phyloP scores from a whole-genome alignment of 1,140 invertebrate genomes.

The Megalopta genalis region DNA sequence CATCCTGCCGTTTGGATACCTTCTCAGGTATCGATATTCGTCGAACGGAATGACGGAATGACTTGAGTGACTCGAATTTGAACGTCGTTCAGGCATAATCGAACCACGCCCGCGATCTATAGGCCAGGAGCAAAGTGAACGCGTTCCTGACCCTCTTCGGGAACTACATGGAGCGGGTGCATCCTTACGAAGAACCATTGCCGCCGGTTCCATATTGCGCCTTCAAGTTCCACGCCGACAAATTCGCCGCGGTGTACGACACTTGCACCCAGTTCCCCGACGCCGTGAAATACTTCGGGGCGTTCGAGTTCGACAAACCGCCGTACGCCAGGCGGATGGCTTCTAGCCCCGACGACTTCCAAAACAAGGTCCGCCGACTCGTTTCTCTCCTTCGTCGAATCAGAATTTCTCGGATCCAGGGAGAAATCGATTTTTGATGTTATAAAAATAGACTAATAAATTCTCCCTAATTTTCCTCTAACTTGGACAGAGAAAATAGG shows the following conservation, averaged over 20 bases:
- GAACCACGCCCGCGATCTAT: background rate
- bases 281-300: constrained; percentile 68
- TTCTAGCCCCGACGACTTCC: constrained; percentile 64
- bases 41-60: too few relatives aligned
- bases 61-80: too few relatives aligned
- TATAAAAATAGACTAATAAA: too few relatives aligned
- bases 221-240: constrained; percentile 67
- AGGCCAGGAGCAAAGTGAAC: constrained; percentile 73
- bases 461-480: too few relatives aligned
- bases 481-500: too few relatives aligned
- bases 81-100: too few relatives aligned
- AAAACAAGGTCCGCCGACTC: constrained; percentile 60
- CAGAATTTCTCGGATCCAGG: too few relatives aligned
- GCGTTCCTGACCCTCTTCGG: constrained; percentile 67
- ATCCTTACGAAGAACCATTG: constrained; percentile 65
- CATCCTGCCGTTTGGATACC: constrained; percentile 66
- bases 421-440: too few relatives aligned
- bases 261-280: constrained; percentile 37
- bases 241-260: constrained; percentile 56
- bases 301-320: constrained; percentile 68
- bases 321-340: constrained; percentile 62
- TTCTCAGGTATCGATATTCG: constrained; percentile 50
- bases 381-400: too few relatives aligned
- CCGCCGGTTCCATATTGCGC: constrained; percentile 64
- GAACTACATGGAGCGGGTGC: constrained; percentile 63